phyloP scores from a whole-genome alignment of 2,113 vertebrate genomes.

The Micronisus gabar region DNA sequence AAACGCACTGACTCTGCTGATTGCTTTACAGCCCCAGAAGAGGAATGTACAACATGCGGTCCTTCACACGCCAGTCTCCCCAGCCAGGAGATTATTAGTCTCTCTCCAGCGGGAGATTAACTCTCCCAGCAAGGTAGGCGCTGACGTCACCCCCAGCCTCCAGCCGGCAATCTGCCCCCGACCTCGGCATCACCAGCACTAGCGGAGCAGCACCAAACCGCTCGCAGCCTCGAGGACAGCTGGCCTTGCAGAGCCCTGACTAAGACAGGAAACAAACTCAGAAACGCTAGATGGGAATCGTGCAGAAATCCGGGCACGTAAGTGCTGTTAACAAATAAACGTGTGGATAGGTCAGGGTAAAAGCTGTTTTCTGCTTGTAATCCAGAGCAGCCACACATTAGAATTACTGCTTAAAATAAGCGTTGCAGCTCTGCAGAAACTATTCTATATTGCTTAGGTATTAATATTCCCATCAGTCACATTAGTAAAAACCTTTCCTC shows the following conservation, averaged over 20 bases:
- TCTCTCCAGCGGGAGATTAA: slow-evolving; percentile 69
- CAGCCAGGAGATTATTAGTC: slow-evolving; percentile 69
- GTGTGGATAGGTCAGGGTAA: background rate
- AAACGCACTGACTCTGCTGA: background rate
- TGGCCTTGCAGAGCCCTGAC: slow-evolving; percentile 16
- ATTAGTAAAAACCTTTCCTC: background rate
- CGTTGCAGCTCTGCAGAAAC: background rate
- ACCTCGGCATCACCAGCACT: background rate
- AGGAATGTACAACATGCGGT: background rate
- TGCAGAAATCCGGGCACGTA: background rate
- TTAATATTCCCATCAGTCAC: background rate
- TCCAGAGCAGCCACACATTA: slow-evolving; percentile 22
- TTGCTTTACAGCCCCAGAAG: background rate
- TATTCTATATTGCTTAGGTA: background rate
- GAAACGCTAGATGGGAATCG: background rate
- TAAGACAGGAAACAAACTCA: background rate
- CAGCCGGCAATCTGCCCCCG: slow-evolving; percentile 62
- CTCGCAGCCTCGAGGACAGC: background rate
- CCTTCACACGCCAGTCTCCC: slow-evolving; percentile 62
- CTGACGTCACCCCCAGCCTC: slow-evolving; percentile 74
- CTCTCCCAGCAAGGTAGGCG: slow-evolving; percentile 69
- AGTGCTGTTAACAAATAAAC: background rate
- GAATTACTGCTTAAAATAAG: background rate
- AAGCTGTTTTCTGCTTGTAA: slow-evolving; percentile 22
- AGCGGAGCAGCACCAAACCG: background rate